Evolutionary conservation across 2,113 vertebrate species (phyloP).

Genomic region (Podarcis cretensis): DNA sequence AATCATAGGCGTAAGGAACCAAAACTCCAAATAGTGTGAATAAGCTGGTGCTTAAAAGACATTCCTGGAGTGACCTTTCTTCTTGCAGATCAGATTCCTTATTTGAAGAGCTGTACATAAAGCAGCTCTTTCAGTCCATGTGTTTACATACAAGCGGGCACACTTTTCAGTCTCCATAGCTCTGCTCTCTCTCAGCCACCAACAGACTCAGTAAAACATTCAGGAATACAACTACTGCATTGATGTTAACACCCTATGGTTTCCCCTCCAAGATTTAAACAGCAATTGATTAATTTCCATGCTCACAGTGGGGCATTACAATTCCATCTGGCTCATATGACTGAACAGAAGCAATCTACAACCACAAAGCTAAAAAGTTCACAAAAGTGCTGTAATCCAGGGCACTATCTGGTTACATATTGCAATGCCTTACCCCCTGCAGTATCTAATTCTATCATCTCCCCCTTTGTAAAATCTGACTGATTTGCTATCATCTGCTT

Average conservation of each 20-base stretch:
- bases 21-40: neutral
- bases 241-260: slow-evolving; percentile 23
- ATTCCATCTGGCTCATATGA: slow-evolving; percentile 16
- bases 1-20: slow-evolving; percentile 31
- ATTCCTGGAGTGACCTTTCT: neutral
- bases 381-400: slow-evolving; percentile 48
- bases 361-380: slow-evolving; percentile 49
- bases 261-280: slow-evolving; percentile 42
- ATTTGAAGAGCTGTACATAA: neutral
- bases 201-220: neutral
- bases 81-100: neutral
- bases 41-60: neutral
- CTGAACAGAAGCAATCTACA: slow-evolving; percentile 57
- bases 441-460: slow-evolving; percentile 47
- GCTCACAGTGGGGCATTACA: slow-evolving; percentile 33
- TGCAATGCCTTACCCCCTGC: slow-evolving; percentile 39
- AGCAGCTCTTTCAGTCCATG: neutral
- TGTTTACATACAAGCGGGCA: slow-evolving; percentile 13
- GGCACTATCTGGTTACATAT: slow-evolving; percentile 45
- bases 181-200: neutral
- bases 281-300: slow-evolving; percentile 54
- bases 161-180: slow-evolving; percentile 8
- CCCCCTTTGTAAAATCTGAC: slow-evolving; percentile 35
- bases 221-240: slow-evolving; percentile 10
- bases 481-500: slow-evolving; percentile 64